Percentiles rank a stretch among this genome's conserved stretches.
These are phyloP conservation scores for Chamaea fasciata DNA, from an alignment of 2,113 vertebrate genomes.

Conservation along the genomic window DNA sequence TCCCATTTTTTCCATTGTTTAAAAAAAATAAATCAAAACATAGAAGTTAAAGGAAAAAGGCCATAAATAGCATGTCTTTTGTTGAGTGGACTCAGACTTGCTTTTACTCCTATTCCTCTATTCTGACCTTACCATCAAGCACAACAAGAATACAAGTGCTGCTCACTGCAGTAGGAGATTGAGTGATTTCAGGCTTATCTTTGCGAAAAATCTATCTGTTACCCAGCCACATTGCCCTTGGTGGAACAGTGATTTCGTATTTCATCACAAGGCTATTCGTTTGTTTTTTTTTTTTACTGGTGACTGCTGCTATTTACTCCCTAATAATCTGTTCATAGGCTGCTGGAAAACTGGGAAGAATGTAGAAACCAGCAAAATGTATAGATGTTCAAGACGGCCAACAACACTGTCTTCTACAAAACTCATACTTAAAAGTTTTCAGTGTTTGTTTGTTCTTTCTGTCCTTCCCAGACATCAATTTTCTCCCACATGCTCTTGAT, in stretches of 20 bases:
- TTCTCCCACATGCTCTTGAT: slow-evolving; percentile 57
- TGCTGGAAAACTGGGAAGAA: neutral
- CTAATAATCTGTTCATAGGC: neutral
- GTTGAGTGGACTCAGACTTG: neutral
- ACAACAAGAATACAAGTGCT: neutral
- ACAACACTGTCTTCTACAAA: neutral
- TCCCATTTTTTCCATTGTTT: neutral
- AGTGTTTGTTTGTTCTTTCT: slow-evolving; percentile 44
- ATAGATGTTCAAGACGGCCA: neutral
- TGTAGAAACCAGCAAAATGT: neutral
- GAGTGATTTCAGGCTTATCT: neutral
- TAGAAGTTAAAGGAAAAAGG: neutral
- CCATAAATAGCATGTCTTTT: neutral
- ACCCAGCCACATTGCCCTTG: neutral
- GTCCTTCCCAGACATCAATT: slow-evolving; percentile 56
- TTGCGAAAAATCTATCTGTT: neutral
- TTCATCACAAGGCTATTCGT: neutral
- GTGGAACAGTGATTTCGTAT: neutral
- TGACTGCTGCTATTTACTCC: neutral
- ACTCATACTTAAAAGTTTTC: slow-evolving; percentile 36
- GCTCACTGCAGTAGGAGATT: neutral
- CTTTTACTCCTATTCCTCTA: neutral
- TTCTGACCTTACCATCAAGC: neutral
- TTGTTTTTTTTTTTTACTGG: neutral
- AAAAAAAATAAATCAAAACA: neutral